Percentiles rank a stretch among this genome's conserved stretches.
Evolutionary conservation across 1,140 invertebrate genomes (phyloP).

Genomic region (Calephelis nemesis): DNA sequence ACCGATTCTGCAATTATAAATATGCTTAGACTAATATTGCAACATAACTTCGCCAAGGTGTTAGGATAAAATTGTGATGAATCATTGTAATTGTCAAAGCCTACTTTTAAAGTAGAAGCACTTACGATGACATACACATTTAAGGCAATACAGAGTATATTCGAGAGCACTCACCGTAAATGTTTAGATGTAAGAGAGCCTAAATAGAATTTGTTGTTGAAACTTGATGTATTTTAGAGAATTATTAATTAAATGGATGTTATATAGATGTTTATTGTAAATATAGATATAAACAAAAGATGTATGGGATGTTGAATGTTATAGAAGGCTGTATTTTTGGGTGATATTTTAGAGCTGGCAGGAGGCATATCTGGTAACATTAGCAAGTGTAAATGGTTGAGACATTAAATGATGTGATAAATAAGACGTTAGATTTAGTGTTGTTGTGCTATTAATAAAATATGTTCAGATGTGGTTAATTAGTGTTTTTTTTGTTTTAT

Average conservation of each 20-base stretch:
- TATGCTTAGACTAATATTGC: constrained; percentile 1
- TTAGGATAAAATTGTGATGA: neutral
- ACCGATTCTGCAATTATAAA: neutral
- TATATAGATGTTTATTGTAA: constrained; percentile 78
- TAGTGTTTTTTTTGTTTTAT: constrained; percentile 33
- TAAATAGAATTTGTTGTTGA: constrained; percentile 73
- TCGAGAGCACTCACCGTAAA: neutral
- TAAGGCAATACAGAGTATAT: constrained; percentile 38
- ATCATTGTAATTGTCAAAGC: neutral
- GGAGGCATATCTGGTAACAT: constrained; percentile 70
- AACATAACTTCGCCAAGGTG: neutral
- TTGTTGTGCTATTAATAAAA: constrained; percentile 79
- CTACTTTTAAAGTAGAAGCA: neutral
- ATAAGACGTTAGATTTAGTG: constrained; percentile 69
- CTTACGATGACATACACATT: constrained; percentile 20
- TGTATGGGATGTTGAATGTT: constrained; percentile 68
- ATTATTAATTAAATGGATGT: constrained; percentile 78
- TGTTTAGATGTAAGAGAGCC: constrained; percentile 46
- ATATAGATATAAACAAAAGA: constrained; percentile 61
- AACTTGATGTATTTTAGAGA: constrained; percentile 77
- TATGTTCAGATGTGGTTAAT: constrained; percentile 72
- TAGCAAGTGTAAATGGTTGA: constrained; percentile 49
- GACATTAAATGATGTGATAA: constrained; percentile 72
- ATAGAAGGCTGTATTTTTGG: constrained; percentile 78
- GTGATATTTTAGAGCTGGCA: constrained; percentile 74